Evolutionary conservation across 23 tunicate genomes (phyloP), one percentile per base, ranked within the genome.

Genomic region (Botrylloides violaceus): DNA sequence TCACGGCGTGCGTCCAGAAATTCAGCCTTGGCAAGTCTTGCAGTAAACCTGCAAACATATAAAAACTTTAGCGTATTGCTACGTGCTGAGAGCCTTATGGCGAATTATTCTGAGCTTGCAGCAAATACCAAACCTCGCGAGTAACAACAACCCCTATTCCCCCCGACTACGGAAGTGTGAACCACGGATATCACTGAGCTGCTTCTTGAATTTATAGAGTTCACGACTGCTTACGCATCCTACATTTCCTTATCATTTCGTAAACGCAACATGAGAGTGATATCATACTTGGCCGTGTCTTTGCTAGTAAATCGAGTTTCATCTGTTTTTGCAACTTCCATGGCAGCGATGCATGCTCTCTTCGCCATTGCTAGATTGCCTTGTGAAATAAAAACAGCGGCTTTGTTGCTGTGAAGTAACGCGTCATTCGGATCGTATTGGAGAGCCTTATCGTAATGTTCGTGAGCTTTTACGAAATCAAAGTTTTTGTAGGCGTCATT

Each of bases 401-500:
- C 32, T 63, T 63, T 63, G 70, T 63, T 63, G 4, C 33, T 3
- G 34, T 63, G 70, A 23, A 63, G 4, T 3, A 63, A 3, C 4
- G 70, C 70, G 32, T 63, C 28, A 4, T 3, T 63, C 34, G 70
- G 70, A 30, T 63, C 70, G 23, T 24, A 9, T 3, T 23, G 12
- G 3, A 63, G 25, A 12, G 70, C 70, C 33, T 9, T 63, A 33
- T 63, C 36, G 33, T 63, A 63, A 63, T 63, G 70, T 26, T 23
- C n/a, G 9, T 63, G 70, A 26, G 70, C 70, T 63, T 63, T 30
- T 3, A 3, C 9, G 70, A 63, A 63, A 5, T 15, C 23, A 3
- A 27, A 27, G 34, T 30, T 63, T 9, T 63, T 63, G 70, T 63
- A 63, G 3, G 70, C 70, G 36, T 63, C 70, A 9, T 63, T 63